phyloP scores from a whole-genome alignment of 2,113 vertebrate species.

The Gadus macrocephalus region DNA sequence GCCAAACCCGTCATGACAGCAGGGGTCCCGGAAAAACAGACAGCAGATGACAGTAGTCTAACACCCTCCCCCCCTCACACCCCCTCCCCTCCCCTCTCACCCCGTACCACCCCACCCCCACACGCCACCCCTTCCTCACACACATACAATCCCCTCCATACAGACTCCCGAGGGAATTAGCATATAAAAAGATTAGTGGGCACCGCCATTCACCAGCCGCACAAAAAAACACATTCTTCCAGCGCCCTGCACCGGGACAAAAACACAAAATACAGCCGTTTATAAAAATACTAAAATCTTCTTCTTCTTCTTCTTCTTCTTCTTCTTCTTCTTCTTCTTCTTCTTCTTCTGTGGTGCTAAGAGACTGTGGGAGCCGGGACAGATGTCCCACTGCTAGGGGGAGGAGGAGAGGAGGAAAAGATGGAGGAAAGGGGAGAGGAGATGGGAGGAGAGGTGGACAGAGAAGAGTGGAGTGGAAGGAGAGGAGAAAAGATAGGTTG shows the following conservation, averaged over 20 bases:
- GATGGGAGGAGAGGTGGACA: neutral
- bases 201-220: too few relatives aligned
- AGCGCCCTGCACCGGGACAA: conserved; percentile 12
- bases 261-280: conserved; percentile 24
- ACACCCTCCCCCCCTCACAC: conserved; percentile 27
- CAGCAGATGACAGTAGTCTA: neutral
- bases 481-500: conserved; percentile 5
- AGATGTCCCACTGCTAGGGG: neutral
- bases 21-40: conserved; percentile 14
- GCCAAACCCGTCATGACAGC: too few relatives aligned
- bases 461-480: conserved; percentile 34
- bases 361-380: too few relatives aligned
- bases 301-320: too few relatives aligned
- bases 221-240: neutral
- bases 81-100: conserved; percentile 41
- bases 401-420: neutral
- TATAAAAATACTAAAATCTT: too few relatives aligned
- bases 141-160: too few relatives aligned
- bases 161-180: conserved; percentile 50
- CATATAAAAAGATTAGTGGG: conserved; percentile 61
- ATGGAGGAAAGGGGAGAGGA: neutral
- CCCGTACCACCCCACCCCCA: conserved; percentile 21
- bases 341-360: too few relatives aligned
- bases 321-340: too few relatives aligned
- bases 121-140: too few relatives aligned